phyloP scores from a whole-genome alignment of 2,888 invertebrate species.

The Abscondita cerata region DNA sequence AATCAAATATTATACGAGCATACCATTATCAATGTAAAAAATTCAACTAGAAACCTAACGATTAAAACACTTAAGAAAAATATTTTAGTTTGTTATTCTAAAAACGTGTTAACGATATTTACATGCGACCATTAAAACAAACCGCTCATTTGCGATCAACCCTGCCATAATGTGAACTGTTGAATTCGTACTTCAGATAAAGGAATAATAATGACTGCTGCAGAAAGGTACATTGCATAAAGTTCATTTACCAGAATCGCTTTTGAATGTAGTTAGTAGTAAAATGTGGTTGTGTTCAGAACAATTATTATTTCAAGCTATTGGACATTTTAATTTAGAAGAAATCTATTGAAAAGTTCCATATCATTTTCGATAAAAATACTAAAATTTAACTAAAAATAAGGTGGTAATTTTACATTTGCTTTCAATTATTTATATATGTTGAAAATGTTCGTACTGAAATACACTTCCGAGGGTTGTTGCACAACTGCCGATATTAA shows the following conservation, averaged over 20 bases:
- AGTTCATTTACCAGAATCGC: slow-evolving; percentile 28
- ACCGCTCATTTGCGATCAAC: slow-evolving; percentile 15
- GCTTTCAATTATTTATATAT: too few relatives aligned
- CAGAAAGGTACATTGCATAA: slow-evolving; percentile 19
- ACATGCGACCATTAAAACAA: slow-evolving; percentile 9
- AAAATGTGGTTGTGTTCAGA: slow-evolving; percentile 34
- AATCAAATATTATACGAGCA: too few relatives aligned
- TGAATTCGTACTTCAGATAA: slow-evolving; percentile 12
- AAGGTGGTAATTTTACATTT: too few relatives aligned
- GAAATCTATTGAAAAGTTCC: too few relatives aligned
- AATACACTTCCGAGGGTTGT: too few relatives aligned
- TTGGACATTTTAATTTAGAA: slow-evolving; percentile 44
- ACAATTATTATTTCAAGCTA: slow-evolving; percentile 45
- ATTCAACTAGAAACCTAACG: too few relatives aligned
- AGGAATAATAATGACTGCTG: slow-evolving; percentile 21
- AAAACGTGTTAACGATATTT: not conserved
- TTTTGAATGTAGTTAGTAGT: slow-evolving; percentile 30
- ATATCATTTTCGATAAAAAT: too few relatives aligned
- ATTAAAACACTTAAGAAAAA: too few relatives aligned
- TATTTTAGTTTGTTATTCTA: not conserved
- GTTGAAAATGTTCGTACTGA: too few relatives aligned
- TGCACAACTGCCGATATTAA: too few relatives aligned
- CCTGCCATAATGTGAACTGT: not conserved
- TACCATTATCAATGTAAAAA: too few relatives aligned
- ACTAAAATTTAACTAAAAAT: too few relatives aligned